Evolutionary conservation across 2,797 vertebrate genomes (phyloP).

Genomic region (Pangasius mekongensis): DNA sequence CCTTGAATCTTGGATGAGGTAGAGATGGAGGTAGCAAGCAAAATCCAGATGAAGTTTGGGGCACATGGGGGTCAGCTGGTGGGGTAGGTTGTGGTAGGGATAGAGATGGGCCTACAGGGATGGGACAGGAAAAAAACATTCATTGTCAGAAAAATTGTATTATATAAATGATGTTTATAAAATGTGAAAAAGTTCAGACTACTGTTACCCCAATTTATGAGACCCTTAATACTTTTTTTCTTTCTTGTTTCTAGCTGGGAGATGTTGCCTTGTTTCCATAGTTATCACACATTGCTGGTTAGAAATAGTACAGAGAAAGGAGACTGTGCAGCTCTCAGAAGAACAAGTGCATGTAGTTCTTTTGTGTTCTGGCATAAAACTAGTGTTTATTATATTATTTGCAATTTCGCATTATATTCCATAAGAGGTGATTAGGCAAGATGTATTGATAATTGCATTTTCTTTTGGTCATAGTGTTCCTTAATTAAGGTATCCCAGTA

Average conservation of each 20-base stretch:
- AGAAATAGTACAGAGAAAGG: not conserved
- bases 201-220: not conserved
- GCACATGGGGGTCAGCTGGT: not conserved
- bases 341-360: not conserved
- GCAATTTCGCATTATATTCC: no score
- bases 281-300: not conserved
- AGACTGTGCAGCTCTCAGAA: not conserved
- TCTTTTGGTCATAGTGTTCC: not conserved
- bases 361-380: not conserved
- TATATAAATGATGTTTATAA: not conserved
- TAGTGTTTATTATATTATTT: not conserved
- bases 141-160: not conserved
- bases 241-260: not conserved
- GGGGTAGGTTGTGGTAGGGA: not conserved
- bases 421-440: not conserved
- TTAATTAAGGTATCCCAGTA: not conserved
- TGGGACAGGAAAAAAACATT: no score
- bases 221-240: not conserved
- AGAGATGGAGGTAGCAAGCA: not conserved
- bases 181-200: not conserved
- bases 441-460: not conserved
- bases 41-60: not conserved
- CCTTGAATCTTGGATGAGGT: not conserved
- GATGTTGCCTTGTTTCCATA: not conserved
- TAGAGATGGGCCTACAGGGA: not conserved